phyloP scores from a whole-genome alignment of 2,113 vertebrate genomes.

The Spea multiplicata region DNA sequence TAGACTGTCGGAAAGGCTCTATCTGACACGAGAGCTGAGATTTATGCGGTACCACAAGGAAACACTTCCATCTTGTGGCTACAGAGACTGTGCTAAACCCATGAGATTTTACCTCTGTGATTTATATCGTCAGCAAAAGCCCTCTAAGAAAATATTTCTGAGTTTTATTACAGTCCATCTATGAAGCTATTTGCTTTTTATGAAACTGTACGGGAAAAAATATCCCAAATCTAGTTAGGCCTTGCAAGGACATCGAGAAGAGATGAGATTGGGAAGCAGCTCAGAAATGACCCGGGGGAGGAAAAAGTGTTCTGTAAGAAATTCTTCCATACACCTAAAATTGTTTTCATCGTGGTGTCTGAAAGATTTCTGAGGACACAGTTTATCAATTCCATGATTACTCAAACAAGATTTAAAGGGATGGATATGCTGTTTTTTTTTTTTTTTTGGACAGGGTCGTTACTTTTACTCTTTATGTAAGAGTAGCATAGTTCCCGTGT shows the following conservation, averaged over 20 bases:
- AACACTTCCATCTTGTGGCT: constrained; percentile 47
- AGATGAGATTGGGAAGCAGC: constrained; percentile 23
- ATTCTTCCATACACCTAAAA: constrained; percentile 13
- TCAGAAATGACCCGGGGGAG: constrained; percentile 22
- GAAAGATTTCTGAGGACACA: too few relatives aligned
- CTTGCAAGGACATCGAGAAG: constrained; percentile 22
- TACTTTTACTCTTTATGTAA: too few relatives aligned
- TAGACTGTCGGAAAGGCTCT: too few relatives aligned
- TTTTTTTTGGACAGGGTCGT: too few relatives aligned
- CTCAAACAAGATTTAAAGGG: too few relatives aligned
- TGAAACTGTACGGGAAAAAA: constrained; percentile 33
- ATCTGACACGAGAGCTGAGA: background rate
- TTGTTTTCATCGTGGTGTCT: background rate
- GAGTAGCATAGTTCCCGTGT: too few relatives aligned
- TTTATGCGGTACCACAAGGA: constrained; percentile 36
- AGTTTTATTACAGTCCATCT: constrained; percentile 44
- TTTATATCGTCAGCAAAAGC: constrained; percentile 35
- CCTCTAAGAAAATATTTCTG: constrained; percentile 45
- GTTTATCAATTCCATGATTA: constrained; percentile 11
- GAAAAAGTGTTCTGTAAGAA: constrained; percentile 1
- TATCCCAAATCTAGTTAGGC: constrained; percentile 40
- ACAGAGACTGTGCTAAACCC: constrained; percentile 24
- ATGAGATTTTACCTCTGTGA: constrained; percentile 30
- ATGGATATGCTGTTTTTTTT: too few relatives aligned
- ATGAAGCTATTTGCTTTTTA: constrained; percentile 47